Percentiles rank a stretch among this genome's conserved stretches.
These are phyloP conservation scores for Nylanderia fulva DNA, from an alignment of 1,140 invertebrate genomes.

Conservation along the genomic window DNA sequence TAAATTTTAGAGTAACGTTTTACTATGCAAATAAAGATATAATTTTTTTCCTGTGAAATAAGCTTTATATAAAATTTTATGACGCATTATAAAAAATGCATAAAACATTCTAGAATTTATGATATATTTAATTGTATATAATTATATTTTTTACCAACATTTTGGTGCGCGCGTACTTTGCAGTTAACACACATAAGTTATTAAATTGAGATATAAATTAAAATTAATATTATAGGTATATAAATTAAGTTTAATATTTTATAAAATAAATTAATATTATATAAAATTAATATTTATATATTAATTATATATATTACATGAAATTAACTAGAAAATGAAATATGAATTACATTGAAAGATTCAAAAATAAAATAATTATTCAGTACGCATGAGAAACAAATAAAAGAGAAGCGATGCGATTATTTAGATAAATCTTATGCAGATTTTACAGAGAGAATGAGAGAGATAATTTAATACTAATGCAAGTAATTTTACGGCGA, in stretches of 20 bases:
- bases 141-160: not conserved
- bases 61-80: not conserved
- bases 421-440: conserved; percentile 19
- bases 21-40: not conserved
- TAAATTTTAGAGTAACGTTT: not conserved
- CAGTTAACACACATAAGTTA: not conserved
- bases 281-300: too few relatives aligned
- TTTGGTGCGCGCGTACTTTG: too few relatives aligned
- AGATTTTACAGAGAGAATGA: not conserved
- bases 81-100: not conserved
- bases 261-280: too few relatives aligned
- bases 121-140: not conserved
- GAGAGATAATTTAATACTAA: not conserved
- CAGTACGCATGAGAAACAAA: not conserved
- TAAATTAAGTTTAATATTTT: too few relatives aligned
- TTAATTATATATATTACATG: not conserved
- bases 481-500: conserved; percentile 11
- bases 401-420: not conserved
- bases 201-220: not conserved
- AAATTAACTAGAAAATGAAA: not conserved
- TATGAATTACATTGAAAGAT: not conserved
- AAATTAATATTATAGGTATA: too few relatives aligned
- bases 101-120: not conserved
- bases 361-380: not conserved
- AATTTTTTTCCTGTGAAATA: not conserved